phyloP scores from a whole-genome alignment of 2,113 vertebrate genomes.

The Tupaia chinensis region DNA sequence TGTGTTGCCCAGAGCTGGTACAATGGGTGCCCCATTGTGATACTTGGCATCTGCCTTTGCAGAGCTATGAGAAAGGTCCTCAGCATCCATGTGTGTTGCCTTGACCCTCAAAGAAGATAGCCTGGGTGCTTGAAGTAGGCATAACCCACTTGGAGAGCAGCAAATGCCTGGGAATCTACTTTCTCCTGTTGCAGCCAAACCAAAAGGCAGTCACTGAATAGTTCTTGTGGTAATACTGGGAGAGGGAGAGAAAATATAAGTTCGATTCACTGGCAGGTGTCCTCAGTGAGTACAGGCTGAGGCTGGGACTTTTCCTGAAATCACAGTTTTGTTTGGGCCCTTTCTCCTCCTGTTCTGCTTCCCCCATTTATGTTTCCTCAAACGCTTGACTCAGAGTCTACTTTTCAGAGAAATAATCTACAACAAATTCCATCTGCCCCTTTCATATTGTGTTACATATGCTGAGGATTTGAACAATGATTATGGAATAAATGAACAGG shows the following conservation, averaged over 20 bases:
- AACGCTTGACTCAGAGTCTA: background rate
- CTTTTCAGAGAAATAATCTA: background rate
- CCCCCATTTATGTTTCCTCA: background rate
- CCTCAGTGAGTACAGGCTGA: background rate
- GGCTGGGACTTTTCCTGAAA: background rate
- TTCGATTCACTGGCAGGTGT: background rate
- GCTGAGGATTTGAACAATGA: background rate
- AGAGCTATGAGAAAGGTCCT: background rate
- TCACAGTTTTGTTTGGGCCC: background rate
- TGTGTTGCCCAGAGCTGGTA: background rate
- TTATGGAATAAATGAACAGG: background rate
- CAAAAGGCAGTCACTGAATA: background rate
- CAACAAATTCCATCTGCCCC: background rate
- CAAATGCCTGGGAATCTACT: background rate
- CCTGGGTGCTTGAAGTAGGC: too few species aligned
- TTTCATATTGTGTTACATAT: background rate
- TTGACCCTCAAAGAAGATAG: background rate
- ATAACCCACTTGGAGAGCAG: rapidly evolving
- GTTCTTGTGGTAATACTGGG: background rate
- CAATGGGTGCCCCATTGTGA: rapidly evolving
- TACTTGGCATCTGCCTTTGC: background rate
- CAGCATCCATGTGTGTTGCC: background rate
- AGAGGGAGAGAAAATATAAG: background rate
- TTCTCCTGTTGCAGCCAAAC: background rate
- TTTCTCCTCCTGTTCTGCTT: background rate